A percentile compares a stretch with the other conserved stretches of the same genome.
These are phyloP conservation scores for Heliocidaris tuberculata DNA, from an alignment of 35 echinoderm and acorn worm genomes.

Conservation along the genomic window DNA sequence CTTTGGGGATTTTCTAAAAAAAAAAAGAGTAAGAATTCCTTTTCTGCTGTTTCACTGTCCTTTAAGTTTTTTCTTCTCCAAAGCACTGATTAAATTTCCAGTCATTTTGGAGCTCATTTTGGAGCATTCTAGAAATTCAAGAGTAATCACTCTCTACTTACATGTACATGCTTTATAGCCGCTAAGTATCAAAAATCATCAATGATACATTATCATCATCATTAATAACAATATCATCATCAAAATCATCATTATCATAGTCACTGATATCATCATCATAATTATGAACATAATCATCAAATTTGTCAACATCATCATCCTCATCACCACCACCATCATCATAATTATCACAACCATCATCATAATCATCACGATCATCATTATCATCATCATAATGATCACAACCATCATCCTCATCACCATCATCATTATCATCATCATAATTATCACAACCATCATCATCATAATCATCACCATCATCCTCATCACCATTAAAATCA, in stretches of 20 bases:
- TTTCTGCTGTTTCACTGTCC: neutral
- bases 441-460: neutral
- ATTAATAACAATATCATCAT: conserved; percentile 3
- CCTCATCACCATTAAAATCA: neutral
- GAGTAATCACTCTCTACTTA: neutral
- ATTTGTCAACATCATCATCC: neutral
- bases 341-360: no score
- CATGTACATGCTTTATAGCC: neutral
- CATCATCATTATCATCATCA: neutral
- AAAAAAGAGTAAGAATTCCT: neutral
- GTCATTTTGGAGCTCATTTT: no score
- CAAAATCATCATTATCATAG: neutral
- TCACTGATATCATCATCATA: neutral
- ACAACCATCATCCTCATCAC: neutral
- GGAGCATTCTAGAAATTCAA: no score
- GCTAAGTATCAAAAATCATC: neutral
- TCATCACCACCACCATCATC: neutral
- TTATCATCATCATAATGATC: neutral
- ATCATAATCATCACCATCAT: neutral
- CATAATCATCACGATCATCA: neutral
- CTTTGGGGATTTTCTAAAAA: neutral
- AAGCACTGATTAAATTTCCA: no score
- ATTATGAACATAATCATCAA: neutral
- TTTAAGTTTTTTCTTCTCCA: neutral
- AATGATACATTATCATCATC: neutral